Base-by-base conservation (phyloP, 2,113 vertebrate genomes). In the Silurus asotus region DNA sequence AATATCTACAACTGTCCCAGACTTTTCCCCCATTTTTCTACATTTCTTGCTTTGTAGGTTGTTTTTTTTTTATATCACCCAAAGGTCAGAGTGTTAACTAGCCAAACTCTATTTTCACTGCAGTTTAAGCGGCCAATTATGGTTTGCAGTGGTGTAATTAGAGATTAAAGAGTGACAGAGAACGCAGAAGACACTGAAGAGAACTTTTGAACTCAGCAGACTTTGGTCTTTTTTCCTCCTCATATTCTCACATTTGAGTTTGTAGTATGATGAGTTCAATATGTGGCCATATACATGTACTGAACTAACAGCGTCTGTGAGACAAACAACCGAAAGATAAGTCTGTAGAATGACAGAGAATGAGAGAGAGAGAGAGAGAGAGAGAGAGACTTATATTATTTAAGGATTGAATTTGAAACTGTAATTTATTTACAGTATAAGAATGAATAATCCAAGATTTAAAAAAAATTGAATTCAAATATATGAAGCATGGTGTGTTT, bases 101-200 rank as follows among this genome's bases (percentile, higher is more conserved):
- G 91, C 90, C 85, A 88, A 91, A 91, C 91, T 88, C 14, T 84
- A 86, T 90, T 89, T 88, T 94, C 90, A 94, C 91, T 90, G 92
- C 84, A 87, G 61, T 94, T 94, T 95, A 96, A 95, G 93, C 89
- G 91, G 90, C 88, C 92, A 91, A 93, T 95, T 94, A 95, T 93
- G 89, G 88, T 91, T 37, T 77, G 88, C 88, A 88, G 83, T 87
- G 81, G 87, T 88, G 93, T 94, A 94, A 95, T 96, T 95, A 94
- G 88, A 91, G 89, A 88, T 95, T 95, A 94, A 95, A 93, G 93
- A 94, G 93, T 93, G 92, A 94, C 91, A 92, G 91, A 69, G 67
- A 56, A 78, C 69, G 69, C 83, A 88, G 81, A 85, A 91, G 87
- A 90, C 20, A 87, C 82, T 72, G 67, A 56, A 87, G 59, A 70